phyloP scores from a whole-genome alignment of 1,140 invertebrate genomes.

The Drosophila yakuba region DNA sequence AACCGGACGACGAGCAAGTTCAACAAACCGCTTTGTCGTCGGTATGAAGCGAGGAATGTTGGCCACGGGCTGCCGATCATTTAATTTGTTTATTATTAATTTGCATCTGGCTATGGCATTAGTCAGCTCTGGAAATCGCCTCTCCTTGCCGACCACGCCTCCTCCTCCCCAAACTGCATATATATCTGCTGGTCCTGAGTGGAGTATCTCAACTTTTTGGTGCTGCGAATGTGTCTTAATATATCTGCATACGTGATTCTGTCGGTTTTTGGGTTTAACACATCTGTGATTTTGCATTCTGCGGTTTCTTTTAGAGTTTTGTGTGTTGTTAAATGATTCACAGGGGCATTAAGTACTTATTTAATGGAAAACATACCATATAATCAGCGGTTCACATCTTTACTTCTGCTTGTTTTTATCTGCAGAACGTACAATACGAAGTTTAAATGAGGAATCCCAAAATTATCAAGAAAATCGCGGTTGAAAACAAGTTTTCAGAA shows the following conservation, averaged over 20 bases:
- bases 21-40: constrained; percentile 62
- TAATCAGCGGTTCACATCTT: not conserved
- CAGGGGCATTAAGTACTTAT: constrained; percentile 10
- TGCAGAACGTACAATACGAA: not conserved
- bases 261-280: constrained; percentile 8
- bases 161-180: not conserved
- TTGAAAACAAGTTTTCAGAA: not conserved
- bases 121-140: constrained; percentile 29
- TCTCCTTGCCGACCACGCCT: constrained; percentile 6
- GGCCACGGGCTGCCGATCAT: constrained; percentile 59
- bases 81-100: constrained; percentile 58
- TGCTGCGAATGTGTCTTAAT: constrained; percentile 15
- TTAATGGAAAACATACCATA: constrained; percentile 3
- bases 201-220: constrained; percentile 14
- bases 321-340: constrained; percentile 24
- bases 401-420: constrained; percentile 1
- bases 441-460: not conserved
- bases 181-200: constrained; percentile 2
- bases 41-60: constrained; percentile 58
- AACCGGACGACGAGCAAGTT: constrained; percentile 51
- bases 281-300: constrained; percentile 6
- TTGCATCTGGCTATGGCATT: constrained; percentile 47
- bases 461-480: not conserved
- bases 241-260: constrained; percentile 25
- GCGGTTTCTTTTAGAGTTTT: constrained; percentile 17